Percentiles rank a stretch among this genome's conserved stretches.
phyloP scores from a whole-genome alignment of 2,888 invertebrate species.

The Idaea straminata region DNA sequence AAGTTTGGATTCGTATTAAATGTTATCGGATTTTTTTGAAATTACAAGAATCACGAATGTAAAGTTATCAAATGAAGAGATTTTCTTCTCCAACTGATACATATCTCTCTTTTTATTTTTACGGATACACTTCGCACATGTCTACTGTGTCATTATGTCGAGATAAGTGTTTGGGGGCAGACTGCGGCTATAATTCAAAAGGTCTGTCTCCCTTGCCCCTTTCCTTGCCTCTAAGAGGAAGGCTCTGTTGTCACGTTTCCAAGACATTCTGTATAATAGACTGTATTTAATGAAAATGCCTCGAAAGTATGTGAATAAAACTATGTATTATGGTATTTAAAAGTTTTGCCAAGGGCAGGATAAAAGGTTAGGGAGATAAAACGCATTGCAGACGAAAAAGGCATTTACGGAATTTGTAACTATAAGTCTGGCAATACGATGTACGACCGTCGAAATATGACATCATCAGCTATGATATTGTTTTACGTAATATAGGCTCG shows the following conservation, averaged over 20 bases:
- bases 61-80: too few species aligned
- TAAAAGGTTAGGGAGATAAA: neutral
- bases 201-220: constrained; percentile 35
- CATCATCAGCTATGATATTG: constrained; percentile 23
- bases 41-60: too few species aligned
- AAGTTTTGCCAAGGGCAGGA: constrained; percentile 12
- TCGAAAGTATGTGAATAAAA: constrained; percentile 26
- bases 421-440: neutral
- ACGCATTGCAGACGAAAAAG: neutral
- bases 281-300: constrained; percentile 37
- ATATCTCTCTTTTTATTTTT: neutral
- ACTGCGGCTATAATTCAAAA: constrained; percentile 55
- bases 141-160: constrained; percentile 45
- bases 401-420: neutral
- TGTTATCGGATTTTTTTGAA: too few species aligned
- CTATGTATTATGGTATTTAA: constrained; percentile 22
- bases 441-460: constrained; percentile 12
- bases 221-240: constrained; percentile 28
- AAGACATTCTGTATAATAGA: constrained; percentile 31
- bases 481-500: constrained; percentile 23
- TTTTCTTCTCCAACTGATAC: neutral
- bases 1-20: too few species aligned
- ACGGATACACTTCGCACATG: neutral
- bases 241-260: constrained; percentile 48
- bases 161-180: constrained; percentile 56